Evolutionary conservation across 2,797 vertebrate genomes (phyloP).

Genomic region (Onychomys leucogaster): DNA sequence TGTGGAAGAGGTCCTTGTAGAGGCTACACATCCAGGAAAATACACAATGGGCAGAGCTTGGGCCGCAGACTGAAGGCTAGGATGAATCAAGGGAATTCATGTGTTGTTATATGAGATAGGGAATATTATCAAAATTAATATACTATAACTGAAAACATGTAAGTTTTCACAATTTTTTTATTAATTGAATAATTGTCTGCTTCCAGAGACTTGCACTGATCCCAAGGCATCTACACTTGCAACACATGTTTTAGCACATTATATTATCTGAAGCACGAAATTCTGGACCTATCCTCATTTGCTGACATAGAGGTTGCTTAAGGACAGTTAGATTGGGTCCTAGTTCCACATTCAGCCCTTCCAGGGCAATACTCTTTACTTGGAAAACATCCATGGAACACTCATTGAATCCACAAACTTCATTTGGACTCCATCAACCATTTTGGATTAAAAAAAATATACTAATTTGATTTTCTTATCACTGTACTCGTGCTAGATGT

Average conservation of each 20-base stretch:
- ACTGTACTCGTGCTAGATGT: background rate
- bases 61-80: background rate
- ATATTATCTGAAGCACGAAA: background rate
- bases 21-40: background rate
- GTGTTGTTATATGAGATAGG: background rate
- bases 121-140: background rate
- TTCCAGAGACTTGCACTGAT: background rate
- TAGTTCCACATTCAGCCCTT: background rate
- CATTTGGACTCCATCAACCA: background rate
- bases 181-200: background rate
- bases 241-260: background rate
- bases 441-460: background rate
- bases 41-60: too few relatives aligned
- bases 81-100: background rate
- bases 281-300: background rate
- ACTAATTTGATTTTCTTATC: background rate
- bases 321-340: background rate
- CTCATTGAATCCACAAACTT: background rate
- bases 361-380: background rate
- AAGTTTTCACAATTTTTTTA: background rate
- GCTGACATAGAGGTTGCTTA: background rate
- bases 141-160: background rate
- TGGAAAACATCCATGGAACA: background rate
- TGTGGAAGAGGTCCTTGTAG: accelerated
- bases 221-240: background rate